These are phyloP conservation scores for Platyscapa corneri DNA, from an alignment of 1,140 invertebrate genomes.

Conservation along the genomic window DNA sequence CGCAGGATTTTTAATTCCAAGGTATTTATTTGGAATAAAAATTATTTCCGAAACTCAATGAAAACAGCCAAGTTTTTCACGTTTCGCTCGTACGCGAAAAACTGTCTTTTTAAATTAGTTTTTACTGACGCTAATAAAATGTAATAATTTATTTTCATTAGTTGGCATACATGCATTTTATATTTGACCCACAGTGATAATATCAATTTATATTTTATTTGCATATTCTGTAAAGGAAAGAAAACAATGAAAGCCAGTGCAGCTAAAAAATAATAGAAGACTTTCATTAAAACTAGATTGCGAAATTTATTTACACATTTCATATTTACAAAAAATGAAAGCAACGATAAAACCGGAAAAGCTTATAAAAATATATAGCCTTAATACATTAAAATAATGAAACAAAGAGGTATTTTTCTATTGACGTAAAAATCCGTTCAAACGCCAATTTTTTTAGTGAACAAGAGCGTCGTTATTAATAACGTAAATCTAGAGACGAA, in stretches of 20 bases:
- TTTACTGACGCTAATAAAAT: background rate
- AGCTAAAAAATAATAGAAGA: background rate
- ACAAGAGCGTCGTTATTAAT: constrained; percentile 45
- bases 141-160: background rate
- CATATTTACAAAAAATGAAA: too few species aligned
- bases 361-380: background rate
- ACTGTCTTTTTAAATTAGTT: background rate
- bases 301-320: too few species aligned
- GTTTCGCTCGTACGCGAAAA: background rate
- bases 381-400: background rate
- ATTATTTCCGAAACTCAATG: background rate
- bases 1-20: too few species aligned
- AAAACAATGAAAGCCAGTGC: background rate
- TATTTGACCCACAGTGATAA: background rate
- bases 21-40: background rate
- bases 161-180: background rate
- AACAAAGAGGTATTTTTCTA: background rate
- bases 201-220: background rate
- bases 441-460: constrained; percentile 22
- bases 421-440: constrained; percentile 40
- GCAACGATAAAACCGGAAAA: background rate
- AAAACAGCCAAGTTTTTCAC: too few species aligned
- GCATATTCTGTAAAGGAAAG: background rate
- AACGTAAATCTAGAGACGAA: constrained; percentile 44
- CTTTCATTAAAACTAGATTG: background rate